Conservation (phyloP, 2,888 invertebrate species). For the Argynnis bischoffii region DNA sequence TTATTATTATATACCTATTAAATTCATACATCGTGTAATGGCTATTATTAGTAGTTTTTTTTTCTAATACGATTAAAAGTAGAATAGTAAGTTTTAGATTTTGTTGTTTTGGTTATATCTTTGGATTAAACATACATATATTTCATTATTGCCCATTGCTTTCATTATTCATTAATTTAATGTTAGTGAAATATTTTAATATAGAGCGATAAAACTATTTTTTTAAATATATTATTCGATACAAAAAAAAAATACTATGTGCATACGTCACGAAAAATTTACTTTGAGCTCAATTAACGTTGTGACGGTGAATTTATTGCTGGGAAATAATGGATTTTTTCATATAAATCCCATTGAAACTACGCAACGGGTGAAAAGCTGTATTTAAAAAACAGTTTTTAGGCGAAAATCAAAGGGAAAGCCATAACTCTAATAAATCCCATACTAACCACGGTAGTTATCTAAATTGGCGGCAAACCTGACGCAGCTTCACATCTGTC, state of each 20-base stretch:
- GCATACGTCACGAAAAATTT: constrained; percentile 12
- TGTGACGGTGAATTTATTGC: constrained; percentile 18
- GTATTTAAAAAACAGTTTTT: constrained; percentile 11
- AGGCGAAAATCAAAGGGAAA: constrained; percentile 4
- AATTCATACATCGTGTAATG: too few species aligned
- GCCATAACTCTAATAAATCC: constrained; percentile 14
- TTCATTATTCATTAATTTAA: too few species aligned
- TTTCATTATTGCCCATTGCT: too few species aligned
- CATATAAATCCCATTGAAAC: constrained; percentile 9
- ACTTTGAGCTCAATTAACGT: constrained; percentile 11
- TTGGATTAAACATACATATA: too few species aligned
- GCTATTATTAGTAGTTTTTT: too few species aligned
- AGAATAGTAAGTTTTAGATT: too few species aligned
- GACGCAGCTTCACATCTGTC: constrained; percentile 48
- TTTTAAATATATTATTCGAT: not conserved
- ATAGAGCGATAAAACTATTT: too few species aligned
- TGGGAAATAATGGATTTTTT: not conserved
- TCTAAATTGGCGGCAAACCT: constrained; percentile 60
- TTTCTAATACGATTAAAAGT: too few species aligned
- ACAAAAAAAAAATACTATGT: constrained; percentile 1
- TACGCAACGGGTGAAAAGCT: not conserved
- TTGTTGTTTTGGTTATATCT: too few species aligned
- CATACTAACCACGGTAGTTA: constrained; percentile 28
- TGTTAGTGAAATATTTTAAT: too few species aligned
- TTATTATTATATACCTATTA: too few species aligned